phyloP scores from a whole-genome alignment of 2,113 vertebrate genomes.

The Phrynosoma platyrhinos region DNA sequence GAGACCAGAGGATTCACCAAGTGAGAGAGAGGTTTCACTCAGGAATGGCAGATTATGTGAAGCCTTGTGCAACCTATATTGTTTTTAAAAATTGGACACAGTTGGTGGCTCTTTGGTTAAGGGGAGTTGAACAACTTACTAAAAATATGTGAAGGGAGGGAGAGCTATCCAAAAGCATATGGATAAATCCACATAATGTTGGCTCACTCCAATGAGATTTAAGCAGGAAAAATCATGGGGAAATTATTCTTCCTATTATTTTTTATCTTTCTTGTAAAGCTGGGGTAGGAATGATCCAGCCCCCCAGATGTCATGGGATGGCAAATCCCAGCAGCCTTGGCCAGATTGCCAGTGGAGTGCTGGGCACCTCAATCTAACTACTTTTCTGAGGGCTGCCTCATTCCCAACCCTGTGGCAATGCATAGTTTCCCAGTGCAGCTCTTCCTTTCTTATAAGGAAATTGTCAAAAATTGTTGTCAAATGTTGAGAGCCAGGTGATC shows the following conservation, averaged over 20 bases:
- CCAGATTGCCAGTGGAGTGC: too few relatives aligned
- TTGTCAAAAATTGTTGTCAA: too few relatives aligned
- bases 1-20: background rate
- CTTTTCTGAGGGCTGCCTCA: too few relatives aligned
- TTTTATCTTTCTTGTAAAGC: background rate
- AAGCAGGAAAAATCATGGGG: background rate
- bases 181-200: background rate
- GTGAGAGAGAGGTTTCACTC: slow-evolving; percentile 1
- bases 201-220: background rate
- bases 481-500: too few relatives aligned
- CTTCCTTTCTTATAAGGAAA: background rate
- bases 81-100: too few relatives aligned
- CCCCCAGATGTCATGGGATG: too few relatives aligned
- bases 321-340: too few relatives aligned
- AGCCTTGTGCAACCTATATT: background rate
- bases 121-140: background rate
- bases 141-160: background rate
- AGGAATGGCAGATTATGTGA: rapidly evolving
- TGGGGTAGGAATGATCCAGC: too few relatives aligned
- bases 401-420: too few relatives aligned
- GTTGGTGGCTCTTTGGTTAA: background rate
- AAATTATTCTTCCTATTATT: background rate
- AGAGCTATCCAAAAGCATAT: background rate
- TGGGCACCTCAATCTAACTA: too few relatives aligned
- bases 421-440: background rate